These are phyloP conservation scores for Camelus dromedarius DNA, from an alignment of 2,113 vertebrate species.

Conservation along the genomic window DNA sequence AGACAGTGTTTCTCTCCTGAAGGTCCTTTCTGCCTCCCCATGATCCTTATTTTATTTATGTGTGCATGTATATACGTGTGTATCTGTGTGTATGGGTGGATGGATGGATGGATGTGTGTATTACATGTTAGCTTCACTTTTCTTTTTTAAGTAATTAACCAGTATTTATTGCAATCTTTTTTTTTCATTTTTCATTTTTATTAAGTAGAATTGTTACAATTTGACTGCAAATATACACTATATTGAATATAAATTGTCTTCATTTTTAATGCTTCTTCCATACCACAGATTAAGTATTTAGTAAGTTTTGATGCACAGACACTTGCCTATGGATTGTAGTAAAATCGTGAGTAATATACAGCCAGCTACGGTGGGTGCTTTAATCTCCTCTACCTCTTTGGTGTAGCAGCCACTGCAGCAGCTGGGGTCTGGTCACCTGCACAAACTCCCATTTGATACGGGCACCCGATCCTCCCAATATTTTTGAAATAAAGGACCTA, in stretches of 20 bases:
- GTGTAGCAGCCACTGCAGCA: neutral
- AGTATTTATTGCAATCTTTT: too few relatives aligned
- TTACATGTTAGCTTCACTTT: neutral
- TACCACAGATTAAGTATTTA: neutral
- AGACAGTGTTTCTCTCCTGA: neutral
- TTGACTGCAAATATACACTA: too few relatives aligned
- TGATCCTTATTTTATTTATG: neutral
- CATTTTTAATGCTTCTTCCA: neutral
- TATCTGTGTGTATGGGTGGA: neutral
- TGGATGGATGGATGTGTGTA: neutral
- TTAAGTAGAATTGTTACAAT: too few relatives aligned
- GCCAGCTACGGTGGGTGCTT: neutral
- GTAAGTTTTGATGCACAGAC: neutral
- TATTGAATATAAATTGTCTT: neutral
- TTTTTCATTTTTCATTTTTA: too few relatives aligned
- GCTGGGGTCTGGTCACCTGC: neutral
- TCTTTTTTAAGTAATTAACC: neutral
- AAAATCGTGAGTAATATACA: neutral
- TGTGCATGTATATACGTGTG: neutral
- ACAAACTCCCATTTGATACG: neutral
- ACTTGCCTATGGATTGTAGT: neutral
- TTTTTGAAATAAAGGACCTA: constrained; percentile 52
- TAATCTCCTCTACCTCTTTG: neutral
- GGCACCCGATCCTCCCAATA: neutral
- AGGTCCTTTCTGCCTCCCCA: neutral